Evolutionary conservation across 2,888 invertebrate genomes (phyloP).

Genomic region (Ormyrus nitidulus): DNA sequence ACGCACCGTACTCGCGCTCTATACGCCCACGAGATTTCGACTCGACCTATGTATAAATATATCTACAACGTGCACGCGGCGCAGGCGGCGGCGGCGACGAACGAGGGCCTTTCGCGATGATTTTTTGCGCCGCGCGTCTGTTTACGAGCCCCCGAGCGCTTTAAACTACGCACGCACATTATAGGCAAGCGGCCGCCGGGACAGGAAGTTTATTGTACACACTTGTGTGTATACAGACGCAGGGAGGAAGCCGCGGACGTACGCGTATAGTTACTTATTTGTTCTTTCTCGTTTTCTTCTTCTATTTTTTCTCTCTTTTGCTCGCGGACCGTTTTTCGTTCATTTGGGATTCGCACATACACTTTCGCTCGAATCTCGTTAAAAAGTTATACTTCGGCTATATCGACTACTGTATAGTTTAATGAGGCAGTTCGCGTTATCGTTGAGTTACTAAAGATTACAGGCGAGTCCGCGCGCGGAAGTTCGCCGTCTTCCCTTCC

Average conservation of each 20-base stretch:
- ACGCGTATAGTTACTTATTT: background rate
- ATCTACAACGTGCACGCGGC: background rate
- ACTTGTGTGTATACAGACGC: too few relatives aligned
- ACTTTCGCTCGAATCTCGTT: background rate
- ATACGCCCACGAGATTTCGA: background rate
- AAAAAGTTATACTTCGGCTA: background rate
- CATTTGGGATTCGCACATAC: background rate
- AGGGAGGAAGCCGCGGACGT: constrained; percentile 4
- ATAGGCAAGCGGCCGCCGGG: too few relatives aligned
- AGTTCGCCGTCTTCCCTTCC: background rate
- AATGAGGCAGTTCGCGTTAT: constrained; percentile 46
- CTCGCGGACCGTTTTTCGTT: background rate
- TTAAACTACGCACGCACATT: too few relatives aligned
- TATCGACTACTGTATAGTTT: constrained; percentile 21
- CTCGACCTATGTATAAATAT: background rate
- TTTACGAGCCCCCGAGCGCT: too few relatives aligned
- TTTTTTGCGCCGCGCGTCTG: background rate
- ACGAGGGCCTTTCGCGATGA: background rate
- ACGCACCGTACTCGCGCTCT: background rate
- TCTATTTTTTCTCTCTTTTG: background rate
- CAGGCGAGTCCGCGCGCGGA: background rate
- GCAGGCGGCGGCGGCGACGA: too few relatives aligned
- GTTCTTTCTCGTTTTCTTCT: background rate
- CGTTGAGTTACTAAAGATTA: constrained; percentile 21
- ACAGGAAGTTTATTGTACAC: too few relatives aligned